phyloP scores from a whole-genome alignment of 2,113 vertebrate species.

The Callorhinus ursinus region DNA sequence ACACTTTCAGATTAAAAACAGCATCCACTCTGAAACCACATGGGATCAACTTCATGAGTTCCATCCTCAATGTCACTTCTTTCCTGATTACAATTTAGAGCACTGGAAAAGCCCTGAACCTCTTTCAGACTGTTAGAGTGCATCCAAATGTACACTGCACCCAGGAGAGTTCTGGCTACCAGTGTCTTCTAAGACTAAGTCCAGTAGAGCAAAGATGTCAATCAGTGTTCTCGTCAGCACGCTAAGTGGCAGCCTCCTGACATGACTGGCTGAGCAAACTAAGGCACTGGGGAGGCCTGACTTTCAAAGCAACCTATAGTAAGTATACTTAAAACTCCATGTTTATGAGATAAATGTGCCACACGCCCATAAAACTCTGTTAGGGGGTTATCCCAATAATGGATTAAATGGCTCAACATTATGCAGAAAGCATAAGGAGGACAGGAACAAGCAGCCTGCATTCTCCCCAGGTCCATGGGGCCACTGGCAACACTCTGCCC shows the following conservation, averaged over 20 bases:
- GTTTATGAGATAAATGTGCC: neutral
- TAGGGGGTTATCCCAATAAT: neutral
- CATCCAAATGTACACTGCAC: neutral
- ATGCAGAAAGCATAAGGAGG: neutral
- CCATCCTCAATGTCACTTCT: neutral
- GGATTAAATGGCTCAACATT: neutral
- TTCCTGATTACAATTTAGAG: neutral
- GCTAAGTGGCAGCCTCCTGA: neutral
- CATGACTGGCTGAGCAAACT: neutral
- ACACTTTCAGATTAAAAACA: slow-evolving; percentile 67
- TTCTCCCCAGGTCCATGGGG: neutral
- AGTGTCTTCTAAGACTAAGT: neutral
- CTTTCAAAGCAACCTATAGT: neutral
- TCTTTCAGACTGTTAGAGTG: neutral
- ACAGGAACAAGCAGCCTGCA: neutral
- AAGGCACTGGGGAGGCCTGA: neutral
- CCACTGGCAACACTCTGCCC: neutral
- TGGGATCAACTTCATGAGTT: neutral
- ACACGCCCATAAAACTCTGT: neutral
- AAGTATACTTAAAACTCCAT: neutral
- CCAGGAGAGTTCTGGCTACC: neutral
- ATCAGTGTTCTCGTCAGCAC: neutral
- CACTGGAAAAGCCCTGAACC: neutral
- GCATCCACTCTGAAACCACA: slow-evolving; percentile 31
- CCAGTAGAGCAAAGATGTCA: neutral